Evolutionary conservation across 2,113 vertebrate species (phyloP).

Genomic region (Thryonomys swinderianus): DNA sequence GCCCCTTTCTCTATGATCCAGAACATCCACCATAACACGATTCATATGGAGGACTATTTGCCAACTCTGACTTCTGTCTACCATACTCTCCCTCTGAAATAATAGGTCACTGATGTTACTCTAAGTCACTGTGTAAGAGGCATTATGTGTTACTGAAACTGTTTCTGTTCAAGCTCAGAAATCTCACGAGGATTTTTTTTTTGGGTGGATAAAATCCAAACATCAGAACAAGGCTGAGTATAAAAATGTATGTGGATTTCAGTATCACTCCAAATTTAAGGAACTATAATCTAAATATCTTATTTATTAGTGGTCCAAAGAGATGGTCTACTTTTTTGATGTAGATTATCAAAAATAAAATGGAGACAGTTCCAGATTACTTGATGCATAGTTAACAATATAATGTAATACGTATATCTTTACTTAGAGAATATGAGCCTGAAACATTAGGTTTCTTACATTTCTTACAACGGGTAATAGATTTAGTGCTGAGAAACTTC

Average conservation of each 20-base stretch:
- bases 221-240: background rate
- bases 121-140: background rate
- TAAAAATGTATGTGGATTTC: background rate
- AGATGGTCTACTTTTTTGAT: background rate
- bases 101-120: background rate
- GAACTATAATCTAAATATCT: background rate
- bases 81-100: background rate
- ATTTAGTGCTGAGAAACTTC: background rate
- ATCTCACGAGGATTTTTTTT: background rate
- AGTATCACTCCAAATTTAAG: background rate
- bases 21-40: background rate
- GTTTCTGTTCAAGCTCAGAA: background rate
- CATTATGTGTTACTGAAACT: background rate
- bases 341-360: background rate
- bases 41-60: background rate
- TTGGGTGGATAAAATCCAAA: background rate
- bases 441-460: background rate
- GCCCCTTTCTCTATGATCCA: background rate
- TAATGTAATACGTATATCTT: background rate
- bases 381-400: too few species aligned
- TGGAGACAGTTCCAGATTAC: background rate
- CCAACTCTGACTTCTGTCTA: background rate
- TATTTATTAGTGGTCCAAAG: background rate
- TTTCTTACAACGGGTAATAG: background rate
- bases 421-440: background rate